Conservation (phyloP, 2,113 vertebrate species). For the Cebidichthys violaceus region DNA sequence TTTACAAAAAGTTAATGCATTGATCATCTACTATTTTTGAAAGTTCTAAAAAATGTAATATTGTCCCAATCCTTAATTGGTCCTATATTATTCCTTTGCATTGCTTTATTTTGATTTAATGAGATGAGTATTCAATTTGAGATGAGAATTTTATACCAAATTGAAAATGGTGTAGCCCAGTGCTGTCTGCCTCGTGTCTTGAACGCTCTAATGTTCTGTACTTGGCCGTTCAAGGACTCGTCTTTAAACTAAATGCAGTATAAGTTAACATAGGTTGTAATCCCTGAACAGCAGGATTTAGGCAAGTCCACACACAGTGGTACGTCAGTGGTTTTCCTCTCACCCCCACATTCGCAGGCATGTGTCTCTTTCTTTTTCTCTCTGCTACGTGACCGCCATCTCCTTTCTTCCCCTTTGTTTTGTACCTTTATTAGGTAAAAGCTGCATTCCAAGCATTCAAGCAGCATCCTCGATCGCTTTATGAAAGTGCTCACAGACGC, state of each 20-base stretch:
- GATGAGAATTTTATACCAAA: not conserved
- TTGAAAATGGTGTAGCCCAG: not conserved
- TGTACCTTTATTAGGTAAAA: conserved; percentile 50
- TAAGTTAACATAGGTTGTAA: not conserved
- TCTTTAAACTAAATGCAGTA: not conserved
- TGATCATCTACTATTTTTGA: not conserved
- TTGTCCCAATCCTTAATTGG: not conserved
- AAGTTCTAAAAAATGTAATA: not conserved
- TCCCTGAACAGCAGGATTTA: not conserved
- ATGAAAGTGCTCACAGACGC: conserved; percentile 60
- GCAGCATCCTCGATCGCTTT: conserved; percentile 55
- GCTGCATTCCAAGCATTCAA: conserved; percentile 69
- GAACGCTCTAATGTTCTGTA: not conserved
- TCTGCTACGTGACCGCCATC: conserved; percentile 56
- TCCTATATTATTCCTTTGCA: not conserved
- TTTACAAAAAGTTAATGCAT: not conserved
- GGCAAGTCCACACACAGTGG: not conserved
- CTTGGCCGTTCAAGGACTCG: not conserved
- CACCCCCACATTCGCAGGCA: conserved; percentile 4
- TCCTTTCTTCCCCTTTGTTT: conserved; percentile 52
- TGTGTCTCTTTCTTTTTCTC: conserved; percentile 14
- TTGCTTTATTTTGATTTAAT: not conserved
- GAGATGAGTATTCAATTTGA: not conserved
- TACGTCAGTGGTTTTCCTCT: not conserved
- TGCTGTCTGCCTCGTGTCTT: not conserved